Conservation (phyloP, 2,797 vertebrate genomes). For the Etheostoma nigrum region DNA sequence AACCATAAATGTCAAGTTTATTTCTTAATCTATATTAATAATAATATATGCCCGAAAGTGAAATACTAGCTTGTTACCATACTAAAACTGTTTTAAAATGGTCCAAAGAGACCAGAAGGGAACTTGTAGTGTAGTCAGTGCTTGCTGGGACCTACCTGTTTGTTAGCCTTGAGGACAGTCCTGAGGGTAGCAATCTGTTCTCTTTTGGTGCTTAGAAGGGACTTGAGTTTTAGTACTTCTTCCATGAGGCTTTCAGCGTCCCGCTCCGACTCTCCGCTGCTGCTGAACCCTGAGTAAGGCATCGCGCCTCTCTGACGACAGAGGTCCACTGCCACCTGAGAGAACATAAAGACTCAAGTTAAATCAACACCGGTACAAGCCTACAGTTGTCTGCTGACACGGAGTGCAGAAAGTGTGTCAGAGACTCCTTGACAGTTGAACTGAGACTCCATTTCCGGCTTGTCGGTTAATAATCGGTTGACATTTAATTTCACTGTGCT, state of each 20-base stretch:
- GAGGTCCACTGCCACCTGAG: constrained; percentile 86
- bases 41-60: neutral
- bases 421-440: too few species aligned
- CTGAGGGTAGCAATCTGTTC: constrained; percentile 92
- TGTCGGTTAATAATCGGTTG: too few species aligned
- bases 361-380: neutral
- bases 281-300: constrained; percentile 78
- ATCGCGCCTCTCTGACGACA: constrained; percentile 85
- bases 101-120: neutral
- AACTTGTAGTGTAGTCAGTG: neutral
- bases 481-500: too few species aligned
- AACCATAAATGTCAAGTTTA: too few species aligned
- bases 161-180: constrained; percentile 92
- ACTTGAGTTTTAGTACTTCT: constrained; percentile 90
- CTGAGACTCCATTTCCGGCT: too few species aligned
- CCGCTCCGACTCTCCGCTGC: constrained; percentile 81
- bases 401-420: too few species aligned
- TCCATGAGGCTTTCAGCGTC: constrained; percentile 88
- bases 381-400: too few species aligned
- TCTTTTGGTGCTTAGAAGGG: constrained; percentile 91
- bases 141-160: constrained; percentile 82
- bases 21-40: too few species aligned
- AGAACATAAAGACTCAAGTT: neutral
- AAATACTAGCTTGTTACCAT: neutral
- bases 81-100: neutral